phyloP scores from a whole-genome alignment of 2,888 invertebrate species.

The Sipha maydis region DNA sequence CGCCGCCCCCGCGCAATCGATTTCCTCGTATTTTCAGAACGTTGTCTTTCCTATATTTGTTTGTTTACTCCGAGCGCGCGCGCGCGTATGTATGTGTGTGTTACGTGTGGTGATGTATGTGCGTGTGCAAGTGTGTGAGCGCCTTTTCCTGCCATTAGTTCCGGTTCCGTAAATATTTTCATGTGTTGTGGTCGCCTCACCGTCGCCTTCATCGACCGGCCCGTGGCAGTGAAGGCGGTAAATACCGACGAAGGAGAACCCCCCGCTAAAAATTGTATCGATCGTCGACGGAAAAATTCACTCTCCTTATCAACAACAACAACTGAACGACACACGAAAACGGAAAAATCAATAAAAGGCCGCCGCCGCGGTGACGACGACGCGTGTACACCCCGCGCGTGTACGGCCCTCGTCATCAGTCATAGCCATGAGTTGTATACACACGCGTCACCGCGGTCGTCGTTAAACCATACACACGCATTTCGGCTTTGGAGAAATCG shows the following conservation, averaged over 20 bases:
- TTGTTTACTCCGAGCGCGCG: slow-evolving; percentile 49
- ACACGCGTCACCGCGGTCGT: slow-evolving; percentile 30
- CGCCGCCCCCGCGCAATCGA: slow-evolving; percentile 45
- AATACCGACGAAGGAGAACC: background rate
- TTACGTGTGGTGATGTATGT: background rate
- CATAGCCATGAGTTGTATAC: slow-evolving; percentile 19
- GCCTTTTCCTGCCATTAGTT: slow-evolving; percentile 57
- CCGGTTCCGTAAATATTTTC: slow-evolving; percentile 53
- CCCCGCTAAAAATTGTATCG: slow-evolving; percentile 56
- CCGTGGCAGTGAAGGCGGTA: slow-evolving; percentile 29
- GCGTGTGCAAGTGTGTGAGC: slow-evolving; percentile 16
- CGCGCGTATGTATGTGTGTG: background rate
- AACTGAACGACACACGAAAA: slow-evolving; percentile 34
- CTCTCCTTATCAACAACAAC: slow-evolving; percentile 60
- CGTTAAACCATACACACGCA: slow-evolving; percentile 7
- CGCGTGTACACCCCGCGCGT: background rate
- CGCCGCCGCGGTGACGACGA: slow-evolving; percentile 13
- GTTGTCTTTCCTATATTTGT: slow-evolving; percentile 38
- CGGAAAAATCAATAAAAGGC: slow-evolving; percentile 53
- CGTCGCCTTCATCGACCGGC: slow-evolving; percentile 18
- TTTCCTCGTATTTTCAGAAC: slow-evolving; percentile 11
- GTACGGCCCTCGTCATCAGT: background rate
- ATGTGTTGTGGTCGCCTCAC: slow-evolving; percentile 3
- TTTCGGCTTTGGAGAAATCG: slow-evolving; percentile 39
- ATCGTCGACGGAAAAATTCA: slow-evolving; percentile 37